phyloP scores from a whole-genome alignment of 2,888 invertebrate genomes.

The Pharmacophagus antenor region DNA sequence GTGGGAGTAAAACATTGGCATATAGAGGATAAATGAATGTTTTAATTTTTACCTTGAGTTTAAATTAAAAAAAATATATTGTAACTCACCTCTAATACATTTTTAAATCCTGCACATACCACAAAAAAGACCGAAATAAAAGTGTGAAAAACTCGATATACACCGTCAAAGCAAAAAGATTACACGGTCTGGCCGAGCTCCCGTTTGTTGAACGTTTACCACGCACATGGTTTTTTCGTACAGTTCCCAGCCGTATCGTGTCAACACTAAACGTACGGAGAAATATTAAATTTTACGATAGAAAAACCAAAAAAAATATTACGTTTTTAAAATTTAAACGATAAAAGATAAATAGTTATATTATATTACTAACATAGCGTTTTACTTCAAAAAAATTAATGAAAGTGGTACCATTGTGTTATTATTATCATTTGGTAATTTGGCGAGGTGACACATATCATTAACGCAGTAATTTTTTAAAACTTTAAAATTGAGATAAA shows the following conservation, averaged over 20 bases:
- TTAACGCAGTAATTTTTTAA: too few relatives aligned
- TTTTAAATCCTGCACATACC: background rate
- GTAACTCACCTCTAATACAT: background rate
- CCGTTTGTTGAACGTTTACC: constrained; percentile 21
- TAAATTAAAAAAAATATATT: too few relatives aligned
- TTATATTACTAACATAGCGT: too few relatives aligned
- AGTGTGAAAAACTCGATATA: constrained; percentile 9
- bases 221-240: constrained; percentile 4
- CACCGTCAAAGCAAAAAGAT: constrained; percentile 9
- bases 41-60: background rate
- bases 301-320: background rate
- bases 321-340: background rate
- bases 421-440: too few relatives aligned
- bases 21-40: too few relatives aligned
- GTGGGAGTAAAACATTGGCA: too few relatives aligned
- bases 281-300: background rate
- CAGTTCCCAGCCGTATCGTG: background rate
- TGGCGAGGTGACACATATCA: too few relatives aligned
- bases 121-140: constrained; percentile 11
- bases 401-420: too few relatives aligned
- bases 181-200: background rate
- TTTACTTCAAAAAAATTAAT: too few relatives aligned
- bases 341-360: background rate
- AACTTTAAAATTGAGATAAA: too few relatives aligned
- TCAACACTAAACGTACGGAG: constrained; percentile 1